Evolutionary conservation across 2,113 vertebrate genomes (phyloP), one percentile per base, ranked within the genome.

Genomic region (Lethenteron reissneri): DNA sequence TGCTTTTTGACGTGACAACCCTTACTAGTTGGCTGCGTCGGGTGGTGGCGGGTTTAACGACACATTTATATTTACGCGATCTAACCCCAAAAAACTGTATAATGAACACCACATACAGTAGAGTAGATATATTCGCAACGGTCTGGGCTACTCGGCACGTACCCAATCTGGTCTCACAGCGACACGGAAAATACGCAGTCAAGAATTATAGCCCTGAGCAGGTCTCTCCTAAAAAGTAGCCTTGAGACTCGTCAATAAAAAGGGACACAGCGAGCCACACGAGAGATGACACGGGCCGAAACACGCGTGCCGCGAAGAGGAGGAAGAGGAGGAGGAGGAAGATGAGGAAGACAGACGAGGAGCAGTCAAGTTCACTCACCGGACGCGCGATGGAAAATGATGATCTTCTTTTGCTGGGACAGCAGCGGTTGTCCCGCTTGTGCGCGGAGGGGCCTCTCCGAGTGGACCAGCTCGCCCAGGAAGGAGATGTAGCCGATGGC

Each of bases 401-500:
- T 25, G 11, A 68, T 25, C 64, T 68, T 68, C 9, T 25, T n/a
- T 41, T 41, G 41, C 41, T 41, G 41, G 41, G 5, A 41, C 41
- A 41, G 6, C 41, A 41, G 41, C 25, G 64, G 64, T 17, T 68
- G 64, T 11, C 64, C 64, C 64, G 64, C n/a, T 11, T n/a, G n/a
- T n/a, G n/a, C 9, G 64, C 25, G n/a, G 11, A 68, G 64, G 9
- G 64, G 64, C n/a, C n/a, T n/a, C 9, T 68, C 64, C 9, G 64
- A 68, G 64, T 25, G 64, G 64, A 99, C 76, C 71, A 97, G 83
- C 76, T 96, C 91, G 1, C 83, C 90, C 94, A 99, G 95, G 77
- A 99, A 99, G 74, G 90, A 86, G 74, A 99, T 99, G 78, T 99
- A 99, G 59, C 95, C 82, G 41, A 97, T 94, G 74, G 92, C 94